Evolutionary conservation across 2,888 invertebrate genomes (phyloP), one percentile per base, ranked within the genome.

Genomic region (Melikaiella ostensackeni): DNA sequence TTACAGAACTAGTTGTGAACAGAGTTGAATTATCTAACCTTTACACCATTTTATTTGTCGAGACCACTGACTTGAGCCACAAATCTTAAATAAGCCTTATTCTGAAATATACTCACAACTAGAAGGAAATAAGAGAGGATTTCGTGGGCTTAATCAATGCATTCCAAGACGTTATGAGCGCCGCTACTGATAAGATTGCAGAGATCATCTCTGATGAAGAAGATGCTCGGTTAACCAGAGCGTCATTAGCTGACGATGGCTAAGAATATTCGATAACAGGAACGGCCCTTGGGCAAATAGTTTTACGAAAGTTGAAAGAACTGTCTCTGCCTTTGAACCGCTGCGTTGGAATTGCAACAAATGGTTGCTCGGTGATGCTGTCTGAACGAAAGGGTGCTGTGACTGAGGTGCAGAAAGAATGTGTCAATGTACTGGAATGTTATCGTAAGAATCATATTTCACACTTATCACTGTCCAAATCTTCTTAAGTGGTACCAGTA

Each of bases 31-130:
- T 27, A 62, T 62, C 76, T 7, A 50, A 50, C 35, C 27, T 80
- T 21, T 80, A 76, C 70, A 16, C 42, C 33, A 75, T 78, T 70
- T 46, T 78, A n/a, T 80, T 79, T 62, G 78, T 78, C 61, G 78
- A 80, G 35, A 80, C 80, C 16, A 76, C 78, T n/a, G 78, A 76
- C 42, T 21, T 73, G 16, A 57, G 59, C 21, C 80, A 78, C 46
- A 78, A 63, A 24, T 80, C 80, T 16, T 78, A 80, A 50, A 35
- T 80, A 7, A 78, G 63, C 30, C 70, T 62, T 27, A 38, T 73
- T 33, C 46, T 80, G 21, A 64, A 76, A 35, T 78, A 79, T 63
- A 63, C 75, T n/a, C 50, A 38, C n/a, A 42, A 80, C 7, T 24
- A 19, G 21, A 1, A 13, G n/a, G 70, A 66, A 66, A 42, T 78